A percentile compares a stretch with the other conserved stretches of the same genome.
phyloP scores from a whole-genome alignment of 1,140 invertebrate genomes.

The Planococcus citri region DNA sequence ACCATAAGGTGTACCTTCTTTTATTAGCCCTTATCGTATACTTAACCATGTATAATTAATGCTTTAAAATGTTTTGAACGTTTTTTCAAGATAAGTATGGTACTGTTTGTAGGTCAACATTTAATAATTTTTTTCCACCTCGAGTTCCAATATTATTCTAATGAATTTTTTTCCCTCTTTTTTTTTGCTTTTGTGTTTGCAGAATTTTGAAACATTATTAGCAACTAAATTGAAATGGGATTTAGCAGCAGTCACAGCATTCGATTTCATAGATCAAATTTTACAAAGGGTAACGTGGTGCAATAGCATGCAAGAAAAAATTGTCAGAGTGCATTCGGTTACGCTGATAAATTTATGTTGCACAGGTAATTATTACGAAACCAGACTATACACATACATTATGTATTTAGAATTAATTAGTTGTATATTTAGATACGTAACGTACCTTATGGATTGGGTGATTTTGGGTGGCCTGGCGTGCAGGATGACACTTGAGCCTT shows the following conservation, averaged over 20 bases:
- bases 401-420: too few relatives aligned
- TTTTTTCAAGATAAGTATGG: not conserved
- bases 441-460: not conserved
- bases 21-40: constrained; percentile 5
- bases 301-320: constrained; percentile 3
- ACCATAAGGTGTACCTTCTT: not conserved
- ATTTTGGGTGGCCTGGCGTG: not conserved
- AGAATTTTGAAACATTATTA: constrained; percentile 17
- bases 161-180: too few relatives aligned
- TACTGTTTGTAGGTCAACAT: not conserved
- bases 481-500: not conserved
- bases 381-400: not conserved
- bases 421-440: too few relatives aligned
- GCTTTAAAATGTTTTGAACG: not conserved
- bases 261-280: constrained; percentile 17
- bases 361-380: not conserved
- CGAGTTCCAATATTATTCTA: too few relatives aligned
- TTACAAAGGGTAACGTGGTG: constrained; percentile 9
- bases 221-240: constrained; percentile 11
- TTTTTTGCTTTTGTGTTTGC: not conserved
- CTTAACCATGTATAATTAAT: not conserved
- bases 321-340: not conserved
- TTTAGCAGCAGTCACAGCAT: constrained; percentile 1
- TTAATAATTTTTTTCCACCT: not conserved
- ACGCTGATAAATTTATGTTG: constrained; percentile 15